Evolutionary conservation across 2,113 vertebrate species (phyloP).

Genomic region (Syrmaticus mikado): DNA sequence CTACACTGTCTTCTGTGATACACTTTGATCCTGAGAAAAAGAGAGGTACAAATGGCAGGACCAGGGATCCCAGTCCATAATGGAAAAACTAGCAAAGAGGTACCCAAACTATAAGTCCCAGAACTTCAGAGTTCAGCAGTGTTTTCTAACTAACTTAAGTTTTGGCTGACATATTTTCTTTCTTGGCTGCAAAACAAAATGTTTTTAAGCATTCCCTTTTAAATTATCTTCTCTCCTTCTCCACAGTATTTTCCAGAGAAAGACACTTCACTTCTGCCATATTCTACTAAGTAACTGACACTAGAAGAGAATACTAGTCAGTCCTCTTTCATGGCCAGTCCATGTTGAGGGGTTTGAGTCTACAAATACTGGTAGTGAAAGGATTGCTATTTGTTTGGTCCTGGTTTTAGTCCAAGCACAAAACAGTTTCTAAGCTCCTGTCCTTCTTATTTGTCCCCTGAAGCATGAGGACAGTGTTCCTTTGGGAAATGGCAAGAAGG

Average conservation of each 20-base stretch:
- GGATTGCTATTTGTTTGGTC: background rate
- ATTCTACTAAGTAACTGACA: background rate
- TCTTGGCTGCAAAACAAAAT: background rate
- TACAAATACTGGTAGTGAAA: background rate
- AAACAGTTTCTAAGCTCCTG: background rate
- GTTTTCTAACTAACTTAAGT: background rate
- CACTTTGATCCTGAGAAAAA: background rate
- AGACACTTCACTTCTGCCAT: background rate
- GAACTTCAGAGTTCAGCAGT: background rate
- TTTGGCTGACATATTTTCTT: background rate
- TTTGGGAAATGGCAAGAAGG: background rate
- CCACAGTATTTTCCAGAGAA: conserved; percentile 8
- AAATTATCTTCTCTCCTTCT: background rate
- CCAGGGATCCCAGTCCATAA: background rate
- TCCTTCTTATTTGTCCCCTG: background rate
- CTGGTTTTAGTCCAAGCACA: background rate
- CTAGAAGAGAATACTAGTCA: background rate
- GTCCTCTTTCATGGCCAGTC: background rate
- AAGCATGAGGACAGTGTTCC: background rate
- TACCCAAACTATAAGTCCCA: background rate
- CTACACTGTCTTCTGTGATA: background rate
- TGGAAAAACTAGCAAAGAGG: background rate
- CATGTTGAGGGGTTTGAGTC: background rate
- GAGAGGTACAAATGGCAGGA: background rate
- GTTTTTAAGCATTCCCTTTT: conserved; percentile 18